Conservation (phyloP, 1,140 invertebrate species). For the Drosophila asahinai region DNA sequence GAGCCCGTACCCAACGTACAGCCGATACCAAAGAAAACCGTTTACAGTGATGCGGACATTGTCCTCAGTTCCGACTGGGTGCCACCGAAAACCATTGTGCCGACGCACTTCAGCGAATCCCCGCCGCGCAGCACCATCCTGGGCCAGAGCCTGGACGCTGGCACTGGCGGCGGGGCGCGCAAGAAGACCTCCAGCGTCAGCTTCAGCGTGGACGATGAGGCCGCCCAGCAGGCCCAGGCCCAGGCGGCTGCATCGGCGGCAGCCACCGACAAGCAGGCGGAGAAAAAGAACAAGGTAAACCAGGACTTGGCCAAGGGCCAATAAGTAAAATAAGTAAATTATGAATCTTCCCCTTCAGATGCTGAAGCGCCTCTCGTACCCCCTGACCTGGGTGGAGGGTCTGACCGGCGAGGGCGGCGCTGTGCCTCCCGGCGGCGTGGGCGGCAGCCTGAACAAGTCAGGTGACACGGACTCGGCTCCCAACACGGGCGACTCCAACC, state of each 20-base stretch:
- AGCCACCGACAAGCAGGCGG: slow-evolving; percentile 84
- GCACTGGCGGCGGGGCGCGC: slow-evolving; percentile 84
- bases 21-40: slow-evolving; percentile 85
- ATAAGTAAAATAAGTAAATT: background rate
- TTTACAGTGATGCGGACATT: slow-evolving; percentile 94
- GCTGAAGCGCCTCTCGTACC: slow-evolving; percentile 95
- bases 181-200: slow-evolving; percentile 91
- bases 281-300: slow-evolving; percentile 89
- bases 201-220: slow-evolving; percentile 89
- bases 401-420: slow-evolving; percentile 88
- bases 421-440: slow-evolving; percentile 82
- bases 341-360: slow-evolving; percentile 87
- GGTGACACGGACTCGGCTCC: slow-evolving; percentile 82
- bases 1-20: slow-evolving; percentile 88
- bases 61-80: slow-evolving; percentile 93
- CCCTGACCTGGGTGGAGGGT: slow-evolving; percentile 96
- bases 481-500: slow-evolving; percentile 86
- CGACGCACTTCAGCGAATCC: slow-evolving; percentile 87
- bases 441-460: slow-evolving; percentile 79
- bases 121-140: slow-evolving; percentile 84
- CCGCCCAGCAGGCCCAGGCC: slow-evolving; percentile 60
- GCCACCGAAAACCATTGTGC: slow-evolving; percentile 91
- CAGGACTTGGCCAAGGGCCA: background rate
- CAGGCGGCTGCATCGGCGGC: slow-evolving; percentile 85
- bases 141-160: slow-evolving; percentile 73